Conservation (phyloP, 2,888 invertebrate genomes). For the Didymodactylos carnosus region DNA sequence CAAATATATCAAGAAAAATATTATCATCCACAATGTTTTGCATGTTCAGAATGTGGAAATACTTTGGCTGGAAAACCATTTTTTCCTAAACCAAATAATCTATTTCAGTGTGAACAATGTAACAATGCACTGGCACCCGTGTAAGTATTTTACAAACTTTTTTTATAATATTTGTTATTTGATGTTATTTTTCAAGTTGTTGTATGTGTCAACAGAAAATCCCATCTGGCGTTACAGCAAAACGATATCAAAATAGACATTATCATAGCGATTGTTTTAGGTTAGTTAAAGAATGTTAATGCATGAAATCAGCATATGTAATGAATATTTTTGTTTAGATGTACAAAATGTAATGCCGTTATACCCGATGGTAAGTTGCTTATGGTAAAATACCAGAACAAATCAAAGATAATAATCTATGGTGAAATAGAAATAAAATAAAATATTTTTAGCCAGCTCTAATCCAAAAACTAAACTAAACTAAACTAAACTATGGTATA, state of each 20-base stretch:
- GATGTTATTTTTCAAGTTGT: too few relatives aligned
- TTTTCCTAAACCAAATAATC: neutral
- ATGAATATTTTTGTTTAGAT: neutral
- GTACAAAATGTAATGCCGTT: neutral
- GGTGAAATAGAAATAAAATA: too few relatives aligned
- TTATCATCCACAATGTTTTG: neutral
- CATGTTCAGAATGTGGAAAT: neutral
- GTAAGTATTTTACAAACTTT: neutral
- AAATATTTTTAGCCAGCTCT: too few relatives aligned
- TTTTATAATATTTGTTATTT: neutral
- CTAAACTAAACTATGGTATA: too few relatives aligned
- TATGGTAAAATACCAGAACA: too few relatives aligned
- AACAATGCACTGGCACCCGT: neutral
- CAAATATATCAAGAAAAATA: neutral
- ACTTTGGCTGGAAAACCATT: neutral
- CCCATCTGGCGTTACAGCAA: neutral
- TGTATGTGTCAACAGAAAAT: neutral
- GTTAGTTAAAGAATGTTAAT: neutral
- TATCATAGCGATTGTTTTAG: neutral
- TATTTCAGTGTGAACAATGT: neutral
- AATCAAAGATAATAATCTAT: too few relatives aligned
- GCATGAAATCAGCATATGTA: too few relatives aligned
- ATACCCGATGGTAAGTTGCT: neutral
- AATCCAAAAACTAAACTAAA: too few relatives aligned
- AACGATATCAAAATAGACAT: neutral